Conservation (phyloP, 2,888 invertebrate species). For the Trypoxylon attenuatum region DNA sequence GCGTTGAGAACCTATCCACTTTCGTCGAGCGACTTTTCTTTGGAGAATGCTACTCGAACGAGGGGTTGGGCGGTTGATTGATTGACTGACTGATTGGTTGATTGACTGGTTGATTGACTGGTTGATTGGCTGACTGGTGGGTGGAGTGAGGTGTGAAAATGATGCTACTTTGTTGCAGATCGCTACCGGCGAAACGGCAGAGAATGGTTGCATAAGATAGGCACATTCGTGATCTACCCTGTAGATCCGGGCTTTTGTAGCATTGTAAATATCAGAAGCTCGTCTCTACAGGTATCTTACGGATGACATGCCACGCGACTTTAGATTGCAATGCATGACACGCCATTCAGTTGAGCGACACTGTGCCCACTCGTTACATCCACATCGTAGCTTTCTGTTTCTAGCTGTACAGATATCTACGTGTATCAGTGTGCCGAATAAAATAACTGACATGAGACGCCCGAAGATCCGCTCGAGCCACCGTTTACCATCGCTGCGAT, state of each 20-base stretch:
- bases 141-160: not conserved
- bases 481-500: not conserved
- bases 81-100: not conserved
- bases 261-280: constrained; percentile 92
- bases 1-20: not conserved
- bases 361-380: not conserved
- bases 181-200: constrained; percentile 13
- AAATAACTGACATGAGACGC: not conserved
- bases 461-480: too few species aligned
- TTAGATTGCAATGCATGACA: constrained; percentile 59
- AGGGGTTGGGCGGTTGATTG: not conserved
- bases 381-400: not conserved
- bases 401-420: not conserved
- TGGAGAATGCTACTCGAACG: not conserved
- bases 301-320: constrained; percentile 92
- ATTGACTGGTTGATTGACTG: not conserved
- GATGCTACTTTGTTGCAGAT: constrained; percentile 44
- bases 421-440: not conserved
- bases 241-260: constrained; percentile 99
- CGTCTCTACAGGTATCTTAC: constrained; percentile 99
- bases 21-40: not conserved
- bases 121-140: not conserved
- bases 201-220: constrained; percentile 70
- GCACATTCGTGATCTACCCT: constrained; percentile 99
- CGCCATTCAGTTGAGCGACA: not conserved